A percentile compares a stretch with the other conserved stretches of the same genome.
Conservation (phyloP, 2,113 vertebrate genomes). For the Ophthalmotilapia sp. region DNA sequence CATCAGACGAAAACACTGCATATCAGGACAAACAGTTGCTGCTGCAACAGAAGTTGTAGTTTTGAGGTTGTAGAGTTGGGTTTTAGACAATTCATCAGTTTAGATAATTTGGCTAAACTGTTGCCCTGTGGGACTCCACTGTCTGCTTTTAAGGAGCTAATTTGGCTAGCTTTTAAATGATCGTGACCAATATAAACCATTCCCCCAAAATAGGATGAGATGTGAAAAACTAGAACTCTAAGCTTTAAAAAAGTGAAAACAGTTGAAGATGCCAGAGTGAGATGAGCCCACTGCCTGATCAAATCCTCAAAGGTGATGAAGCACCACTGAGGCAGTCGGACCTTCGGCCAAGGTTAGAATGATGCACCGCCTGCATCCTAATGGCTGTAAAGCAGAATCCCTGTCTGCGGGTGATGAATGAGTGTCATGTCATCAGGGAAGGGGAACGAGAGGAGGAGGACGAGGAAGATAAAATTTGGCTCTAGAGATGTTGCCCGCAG, state of each 20-base stretch:
- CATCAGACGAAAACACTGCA: not conserved
- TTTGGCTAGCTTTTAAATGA: not conserved
- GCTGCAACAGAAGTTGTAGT: not conserved
- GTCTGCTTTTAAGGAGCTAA: not conserved
- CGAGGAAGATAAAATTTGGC: conserved; percentile 52
- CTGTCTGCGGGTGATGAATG: conserved; percentile 59
- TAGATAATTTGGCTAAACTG: not conserved
- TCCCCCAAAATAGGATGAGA: not conserved
- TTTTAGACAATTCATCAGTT: not conserved
- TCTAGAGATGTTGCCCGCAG: conserved; percentile 48
- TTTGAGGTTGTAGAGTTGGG: rapidly evolving
- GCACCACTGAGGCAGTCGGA: conserved; percentile 1
- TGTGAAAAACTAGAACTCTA: not conserved
- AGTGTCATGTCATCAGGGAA: conserved; percentile 51
- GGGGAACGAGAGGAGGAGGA: conserved; percentile 1
- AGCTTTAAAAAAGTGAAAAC: not conserved
- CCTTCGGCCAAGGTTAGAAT: conserved; percentile 49
- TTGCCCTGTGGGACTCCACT: not conserved
- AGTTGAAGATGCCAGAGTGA: not conserved
- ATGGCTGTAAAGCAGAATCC: conserved; percentile 37
- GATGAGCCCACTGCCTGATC: not conserved
- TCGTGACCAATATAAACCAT: not conserved
- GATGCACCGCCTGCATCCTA: conserved; percentile 39
- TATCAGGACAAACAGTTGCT: not conserved
- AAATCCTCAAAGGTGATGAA: not conserved